Base-by-base conservation (phyloP, 2,888 invertebrate genomes). In the Hoplodrina ambigua region DNA sequence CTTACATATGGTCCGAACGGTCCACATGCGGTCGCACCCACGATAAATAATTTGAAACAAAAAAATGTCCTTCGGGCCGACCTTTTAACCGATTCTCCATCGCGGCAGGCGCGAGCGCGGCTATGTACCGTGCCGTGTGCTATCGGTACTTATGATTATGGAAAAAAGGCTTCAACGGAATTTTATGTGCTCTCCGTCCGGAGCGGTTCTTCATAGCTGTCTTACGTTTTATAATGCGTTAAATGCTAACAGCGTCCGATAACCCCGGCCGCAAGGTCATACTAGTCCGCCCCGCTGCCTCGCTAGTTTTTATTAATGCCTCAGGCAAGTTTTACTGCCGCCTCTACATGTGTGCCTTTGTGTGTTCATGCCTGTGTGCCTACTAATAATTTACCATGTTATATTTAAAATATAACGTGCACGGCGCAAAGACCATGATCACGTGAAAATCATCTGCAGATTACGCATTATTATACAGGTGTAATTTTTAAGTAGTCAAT, bases 231-330 rank as follows among this genome's bases (percentile, higher is more conserved):
- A 92, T 91, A 93, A 93, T 89, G 88, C 90, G 92, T 92, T 95
- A 94, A 95, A 96, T 96, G 96, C 91, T 95, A 95, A 89, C 91
- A 88, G 92, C 91, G 95, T 92, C 90, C 96, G 94, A 95, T 95
- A 95, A 96, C 95, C 96, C 93, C 94, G 89, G 75, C 72, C 88
- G 83, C 94, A 94, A 94, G 96, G 94, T 94, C 94, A 92, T 80
- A 85, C 91, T 93, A 91, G 93, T 85, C 87, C 87, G 90, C 86
- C 88, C 87, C 86, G 81, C 83, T 81, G 81, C 81, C 88, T 89
- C 84, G 88, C 87, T 90, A 91, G 91, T 89, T 92, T 91, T 90
- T 89, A 88, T 88, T 87, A 81, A 81, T 82, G 86, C 86, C 87
- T 77, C 79, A 64, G 85, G 88, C 90, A 74, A 85, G 87, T 90